Evolutionary conservation across 2,888 invertebrate genomes (phyloP), one percentile per base, ranked within the genome.

Genomic region (Drosophila infuscata): DNA sequence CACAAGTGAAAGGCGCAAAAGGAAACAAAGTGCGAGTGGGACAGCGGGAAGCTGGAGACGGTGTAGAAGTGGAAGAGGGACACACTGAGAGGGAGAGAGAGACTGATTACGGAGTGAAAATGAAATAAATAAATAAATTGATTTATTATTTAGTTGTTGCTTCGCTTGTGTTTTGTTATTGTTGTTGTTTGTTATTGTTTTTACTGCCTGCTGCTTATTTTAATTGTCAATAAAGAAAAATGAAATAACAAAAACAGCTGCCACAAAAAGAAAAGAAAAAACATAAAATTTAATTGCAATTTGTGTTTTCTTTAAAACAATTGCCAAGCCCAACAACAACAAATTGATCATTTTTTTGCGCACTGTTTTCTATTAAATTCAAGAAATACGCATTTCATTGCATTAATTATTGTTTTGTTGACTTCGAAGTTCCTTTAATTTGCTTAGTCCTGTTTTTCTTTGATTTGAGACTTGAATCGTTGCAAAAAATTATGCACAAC

Each of bases 1-100:
- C 83, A 78, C 76, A 87, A 84, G 89, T 84, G 84, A 84, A 84
- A 84, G 84, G 84, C 83, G 73, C 62, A 76, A 76, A 81, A 79
- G 81, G 78, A 78, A 80, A 72, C 81, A 72, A 72, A 78, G 65
- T 78, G 76, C 62, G 56, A 76, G 71, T 67, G 72, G 52, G 64
- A 61, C 38, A 51, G 56, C 41, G 54, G 54, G 66, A 70, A 64
- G 66, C 63, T 74, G 70, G 43, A 52, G 62, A 29, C 25, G 46
- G 25, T 15, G 46, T 25, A 3, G 6, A 49, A 35, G 15, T 20
- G 25, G 36, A 17, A 20, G 15, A n/a, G 46, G 46, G 20, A 49
- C 49, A 17, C 9, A 29, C 46, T 15, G 11, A 38, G 57, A 9
- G 35, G 46, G 12, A 57, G 41, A 41, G 54, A 29, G 54, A 51